Percentiles rank a stretch among this genome's conserved stretches.
These are phyloP conservation scores for Scotopteryx bipunctaria DNA, from an alignment of 2,888 invertebrate genomes.

Conservation along the genomic window DNA sequence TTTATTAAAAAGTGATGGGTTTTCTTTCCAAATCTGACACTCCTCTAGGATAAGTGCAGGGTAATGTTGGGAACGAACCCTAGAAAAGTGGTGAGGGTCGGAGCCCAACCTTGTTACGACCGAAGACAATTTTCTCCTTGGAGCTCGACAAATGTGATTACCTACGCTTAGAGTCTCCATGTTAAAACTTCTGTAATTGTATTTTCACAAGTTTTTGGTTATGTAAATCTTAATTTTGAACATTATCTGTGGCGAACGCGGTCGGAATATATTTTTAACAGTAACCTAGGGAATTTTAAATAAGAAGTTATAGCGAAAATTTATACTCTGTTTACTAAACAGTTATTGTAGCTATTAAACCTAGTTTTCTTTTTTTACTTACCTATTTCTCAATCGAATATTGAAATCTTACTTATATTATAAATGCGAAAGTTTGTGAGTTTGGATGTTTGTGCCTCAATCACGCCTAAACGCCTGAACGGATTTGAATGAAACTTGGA, in stretches of 20 bases:
- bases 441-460: no score
- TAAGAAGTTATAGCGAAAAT: slow-evolving; percentile 12
- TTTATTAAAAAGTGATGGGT: neutral
- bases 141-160: slow-evolving; percentile 76
- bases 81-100: slow-evolving; percentile 44
- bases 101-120: slow-evolving; percentile 62
- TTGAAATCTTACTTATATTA: no score
- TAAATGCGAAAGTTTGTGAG: no score
- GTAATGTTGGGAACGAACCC: slow-evolving; percentile 9
- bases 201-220: slow-evolving; percentile 72
- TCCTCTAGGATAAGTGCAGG: neutral
- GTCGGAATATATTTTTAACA: slow-evolving; percentile 35
- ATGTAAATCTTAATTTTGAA: slow-evolving; percentile 72
- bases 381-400: no score
- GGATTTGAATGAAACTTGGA: no score
- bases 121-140: slow-evolving; percentile 72
- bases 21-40: neutral
- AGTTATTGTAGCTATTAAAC: neutral
- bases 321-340: slow-evolving; percentile 2
- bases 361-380: neutral
- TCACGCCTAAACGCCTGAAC: no score
- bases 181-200: slow-evolving; percentile 78
- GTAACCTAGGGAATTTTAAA: slow-evolving; percentile 20
- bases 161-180: slow-evolving; percentile 67
- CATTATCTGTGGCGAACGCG: slow-evolving; percentile 48